Base-by-base conservation (phyloP, 1,140 invertebrate species). In the Microplitis mediator region DNA sequence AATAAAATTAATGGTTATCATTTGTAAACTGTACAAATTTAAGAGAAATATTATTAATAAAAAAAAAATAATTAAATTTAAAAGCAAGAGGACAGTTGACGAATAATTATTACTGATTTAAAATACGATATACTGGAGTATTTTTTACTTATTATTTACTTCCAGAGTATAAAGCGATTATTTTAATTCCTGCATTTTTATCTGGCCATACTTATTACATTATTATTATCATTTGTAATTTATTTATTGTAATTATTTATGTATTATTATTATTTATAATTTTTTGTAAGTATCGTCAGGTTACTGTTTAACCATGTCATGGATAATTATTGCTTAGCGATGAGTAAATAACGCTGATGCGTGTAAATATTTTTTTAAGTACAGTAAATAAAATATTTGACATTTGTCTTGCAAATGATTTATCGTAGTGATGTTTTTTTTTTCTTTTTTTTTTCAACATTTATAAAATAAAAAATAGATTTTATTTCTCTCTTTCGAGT, bases 11-110 rank as follows among this genome's bases (percentile, higher is more conserved):
- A 70, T 81, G 80, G 78, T 78, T 73, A 74, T 79, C 71, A 77
- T 78, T 74, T 45, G 71, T 79, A 74, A 80, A 79, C 81, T 84
- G 77, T 84, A 81, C 82, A 84, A 79, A 78, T 73, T 78, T 67
- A 56, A 68, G 72, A 56, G 75, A 77, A 64, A 14, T 14, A 64
- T n/a, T 4, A 39, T 6, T 23, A 34, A n/a, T n/a, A 32, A 6
- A 6, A 64, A 35, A 39, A 36, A 4, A 13, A 39, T 64, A 64
- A 35, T 45, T 23, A 64, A 14, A 64, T 23, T 39, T 45, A 45
- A 45, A 45, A 45, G 39, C 39, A 45, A 45, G 39, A 45, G 39
- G 39, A 45, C 39, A 45, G 11, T 45, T 16, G 8, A 56, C 31
- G 31, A 60, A 63, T 63, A 63, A 63, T 63, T 39, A 14, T 5